Conservation (phyloP, 2,888 invertebrate species). For the Marasmarcha lunaedactyla region DNA sequence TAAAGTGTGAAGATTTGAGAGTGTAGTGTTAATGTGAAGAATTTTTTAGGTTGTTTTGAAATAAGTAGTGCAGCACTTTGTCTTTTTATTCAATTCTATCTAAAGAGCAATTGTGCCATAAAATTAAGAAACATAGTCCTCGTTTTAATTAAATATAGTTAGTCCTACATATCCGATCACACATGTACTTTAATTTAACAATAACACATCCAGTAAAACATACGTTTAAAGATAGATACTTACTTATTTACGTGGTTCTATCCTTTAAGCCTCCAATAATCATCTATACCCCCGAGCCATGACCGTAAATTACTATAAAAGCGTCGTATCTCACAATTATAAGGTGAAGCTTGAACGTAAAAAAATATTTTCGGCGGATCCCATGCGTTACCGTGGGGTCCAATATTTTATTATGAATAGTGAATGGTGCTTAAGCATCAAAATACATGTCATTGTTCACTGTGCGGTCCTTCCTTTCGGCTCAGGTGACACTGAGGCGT, state of each 20-base stretch:
- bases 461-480: slow-evolving; percentile 53
- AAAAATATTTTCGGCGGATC: slow-evolving; percentile 33
- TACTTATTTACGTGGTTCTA: not conserved
- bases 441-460: slow-evolving; percentile 53
- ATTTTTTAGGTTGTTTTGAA: too few species aligned
- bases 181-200: not conserved
- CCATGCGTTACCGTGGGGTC: slow-evolving; percentile 49
- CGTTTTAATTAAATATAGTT: not conserved
- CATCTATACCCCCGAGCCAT: slow-evolving; percentile 24
- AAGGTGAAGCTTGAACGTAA: slow-evolving; percentile 37
- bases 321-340: slow-evolving; percentile 45
- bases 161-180: not conserved
- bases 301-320: slow-evolving; percentile 44
- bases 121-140: too few species aligned
- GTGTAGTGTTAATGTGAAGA: too few species aligned
- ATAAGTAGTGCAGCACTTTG: too few species aligned
- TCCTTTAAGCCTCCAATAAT: not conserved
- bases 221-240: not conserved
- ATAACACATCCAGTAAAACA: not conserved
- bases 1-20: too few species aligned
- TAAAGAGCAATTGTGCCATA: too few species aligned
- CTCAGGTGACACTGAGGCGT: slow-evolving; percentile 60
- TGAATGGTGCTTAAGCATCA: slow-evolving; percentile 48
- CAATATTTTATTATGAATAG: slow-evolving; percentile 52
- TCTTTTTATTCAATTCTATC: too few species aligned